Percentiles rank a stretch among this genome's conserved stretches.
These are phyloP conservation scores for Pterostichus madidus DNA, from an alignment of 2,888 invertebrate species.

Conservation along the genomic window DNA sequence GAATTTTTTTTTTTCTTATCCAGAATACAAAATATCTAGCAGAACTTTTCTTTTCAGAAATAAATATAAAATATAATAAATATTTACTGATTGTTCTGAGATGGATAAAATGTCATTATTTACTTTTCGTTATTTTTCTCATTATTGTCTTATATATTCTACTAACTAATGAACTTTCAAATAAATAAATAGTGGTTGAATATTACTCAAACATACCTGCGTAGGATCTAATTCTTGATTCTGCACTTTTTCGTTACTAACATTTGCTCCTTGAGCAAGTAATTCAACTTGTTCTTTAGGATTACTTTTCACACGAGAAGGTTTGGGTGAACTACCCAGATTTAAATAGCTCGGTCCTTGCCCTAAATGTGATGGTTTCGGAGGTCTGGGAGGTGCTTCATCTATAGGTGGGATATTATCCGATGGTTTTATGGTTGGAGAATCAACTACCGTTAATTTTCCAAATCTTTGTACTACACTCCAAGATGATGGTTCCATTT, in stretches of 20 bases:
- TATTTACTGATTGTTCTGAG: too few species aligned
- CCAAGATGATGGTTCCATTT: conserved; percentile 77
- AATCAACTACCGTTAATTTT: conserved; percentile 57
- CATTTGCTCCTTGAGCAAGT: conserved; percentile 24
- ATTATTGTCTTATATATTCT: too few species aligned
- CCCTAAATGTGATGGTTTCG: conserved; percentile 84
- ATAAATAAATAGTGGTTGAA: too few species aligned
- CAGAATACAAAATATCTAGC: too few species aligned
- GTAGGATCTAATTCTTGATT: conserved; percentile 11
- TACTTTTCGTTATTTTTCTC: too few species aligned
- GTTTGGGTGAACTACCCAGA: conserved; percentile 70
- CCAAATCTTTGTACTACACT: conserved; percentile 80
- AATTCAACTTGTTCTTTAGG: conserved; percentile 54
- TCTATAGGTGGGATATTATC: conserved; percentile 74
- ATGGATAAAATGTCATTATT: too few species aligned
- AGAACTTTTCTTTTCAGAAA: too few species aligned
- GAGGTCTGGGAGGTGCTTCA: conserved; percentile 85
- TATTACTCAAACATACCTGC: conserved; percentile 5
- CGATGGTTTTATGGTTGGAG: conserved; percentile 56
- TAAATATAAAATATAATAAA: too few species aligned
- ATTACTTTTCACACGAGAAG: conserved; percentile 28
- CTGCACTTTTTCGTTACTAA: conserved; percentile 2
- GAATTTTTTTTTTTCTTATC: too few species aligned
- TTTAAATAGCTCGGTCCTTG: conserved; percentile 78
- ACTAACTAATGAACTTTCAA: too few species aligned